Conservation (phyloP, 2,113 vertebrate species). For the Otolemur garnettii region DNA sequence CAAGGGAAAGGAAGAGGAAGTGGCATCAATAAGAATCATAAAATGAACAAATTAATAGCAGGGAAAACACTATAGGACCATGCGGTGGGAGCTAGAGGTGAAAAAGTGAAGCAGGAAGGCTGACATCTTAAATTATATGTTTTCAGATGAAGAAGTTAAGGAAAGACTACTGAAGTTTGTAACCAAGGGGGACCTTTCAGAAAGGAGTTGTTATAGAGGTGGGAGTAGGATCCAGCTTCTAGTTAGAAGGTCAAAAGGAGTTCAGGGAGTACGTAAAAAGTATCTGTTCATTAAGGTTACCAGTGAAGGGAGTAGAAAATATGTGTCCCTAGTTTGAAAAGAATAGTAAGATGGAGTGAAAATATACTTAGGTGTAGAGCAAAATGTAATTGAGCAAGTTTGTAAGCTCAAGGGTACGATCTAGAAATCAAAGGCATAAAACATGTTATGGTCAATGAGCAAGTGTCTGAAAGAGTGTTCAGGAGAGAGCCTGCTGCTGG, state of each 20-base stretch:
- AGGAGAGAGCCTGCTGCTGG: not conserved
- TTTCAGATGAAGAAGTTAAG: not conserved
- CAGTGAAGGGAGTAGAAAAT: not conserved
- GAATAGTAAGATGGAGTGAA: not conserved
- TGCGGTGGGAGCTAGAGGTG: not conserved
- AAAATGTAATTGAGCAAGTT: slow-evolving; percentile 8
- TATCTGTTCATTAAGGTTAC: not conserved
- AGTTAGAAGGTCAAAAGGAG: slow-evolving; percentile 44
- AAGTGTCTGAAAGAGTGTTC: not conserved
- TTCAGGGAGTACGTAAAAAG: not conserved
- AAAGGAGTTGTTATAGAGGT: not conserved
- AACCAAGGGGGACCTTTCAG: not conserved
- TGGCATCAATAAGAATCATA: not conserved
- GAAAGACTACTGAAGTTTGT: slow-evolving; percentile 22
- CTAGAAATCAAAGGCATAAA: slow-evolving; percentile 58
- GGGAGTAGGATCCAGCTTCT: not conserved
- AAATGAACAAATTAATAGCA: not conserved
- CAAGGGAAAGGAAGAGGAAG: not conserved
- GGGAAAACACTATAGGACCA: not conserved
- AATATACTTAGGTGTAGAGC: not conserved
- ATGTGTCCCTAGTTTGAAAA: not conserved
- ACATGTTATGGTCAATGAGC: not conserved
- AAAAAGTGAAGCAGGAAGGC: not conserved
- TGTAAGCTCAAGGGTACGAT: not conserved
- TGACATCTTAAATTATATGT: not conserved